Evolutionary conservation across 2,113 vertebrate species (phyloP).

Genomic region (Cisticola juncidis): DNA sequence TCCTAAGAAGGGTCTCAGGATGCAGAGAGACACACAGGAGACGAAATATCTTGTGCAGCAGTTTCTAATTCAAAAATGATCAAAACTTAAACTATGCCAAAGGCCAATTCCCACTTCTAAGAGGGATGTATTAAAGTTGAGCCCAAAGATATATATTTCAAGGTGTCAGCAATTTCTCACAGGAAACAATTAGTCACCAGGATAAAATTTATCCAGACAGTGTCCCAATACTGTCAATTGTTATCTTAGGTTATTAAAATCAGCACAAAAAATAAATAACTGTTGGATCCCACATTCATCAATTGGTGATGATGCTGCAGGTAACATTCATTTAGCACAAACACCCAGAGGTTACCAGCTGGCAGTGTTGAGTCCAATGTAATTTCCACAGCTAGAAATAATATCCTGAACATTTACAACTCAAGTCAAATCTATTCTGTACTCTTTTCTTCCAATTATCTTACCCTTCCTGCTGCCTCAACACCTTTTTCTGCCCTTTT

Average conservation of each 20-base stretch:
- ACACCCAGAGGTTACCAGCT: neutral
- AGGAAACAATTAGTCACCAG: neutral
- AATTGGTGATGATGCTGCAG: neutral
- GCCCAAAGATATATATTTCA: neutral
- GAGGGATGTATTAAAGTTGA: neutral
- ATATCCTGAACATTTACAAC: neutral
- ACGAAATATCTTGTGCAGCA: neutral
- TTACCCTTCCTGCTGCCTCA: neutral
- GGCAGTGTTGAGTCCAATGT: neutral
- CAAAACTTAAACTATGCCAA: conserved; percentile 1
- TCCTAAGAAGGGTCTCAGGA: neutral
- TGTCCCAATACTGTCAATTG: neutral
- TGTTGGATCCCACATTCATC: neutral
- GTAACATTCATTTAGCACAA: neutral
- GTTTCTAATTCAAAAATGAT: neutral
- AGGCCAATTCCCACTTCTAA: neutral
- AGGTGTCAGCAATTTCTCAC: neutral
- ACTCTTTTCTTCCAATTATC: conserved; percentile 22
- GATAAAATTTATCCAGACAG: neutral
- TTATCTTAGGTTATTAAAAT: neutral
- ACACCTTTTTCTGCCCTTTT: neutral
- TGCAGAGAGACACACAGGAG: neutral
- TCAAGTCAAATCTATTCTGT: neutral
- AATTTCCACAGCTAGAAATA: conserved; percentile 23
- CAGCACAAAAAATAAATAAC: neutral